Conservation (phyloP, 2,113 vertebrate genomes). For the Onychostoma macrolepis region DNA sequence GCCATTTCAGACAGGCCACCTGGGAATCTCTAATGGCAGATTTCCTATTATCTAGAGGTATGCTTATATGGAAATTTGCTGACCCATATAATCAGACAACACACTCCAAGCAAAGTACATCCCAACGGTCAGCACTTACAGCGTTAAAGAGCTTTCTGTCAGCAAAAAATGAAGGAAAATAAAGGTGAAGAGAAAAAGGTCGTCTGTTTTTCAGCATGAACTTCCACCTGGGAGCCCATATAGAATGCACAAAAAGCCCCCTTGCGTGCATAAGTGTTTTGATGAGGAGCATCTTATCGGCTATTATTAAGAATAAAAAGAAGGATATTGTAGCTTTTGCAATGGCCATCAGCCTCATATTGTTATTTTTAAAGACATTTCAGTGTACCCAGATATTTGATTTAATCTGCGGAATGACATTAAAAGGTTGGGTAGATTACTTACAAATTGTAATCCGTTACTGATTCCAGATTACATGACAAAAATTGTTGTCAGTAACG, state of each 20-base stretch:
- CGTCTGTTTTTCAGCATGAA: conserved; percentile 13
- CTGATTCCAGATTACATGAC: too few relatives aligned
- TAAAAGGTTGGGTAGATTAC: too few relatives aligned
- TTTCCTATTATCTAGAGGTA: conserved; percentile 12
- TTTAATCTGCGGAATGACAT: conserved; percentile 29
- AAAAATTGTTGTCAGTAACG: too few relatives aligned
- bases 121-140: conserved; percentile 49
- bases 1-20: conserved; percentile 35
- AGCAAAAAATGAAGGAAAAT: conserved; percentile 39
- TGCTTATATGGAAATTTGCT: conserved; percentile 49
- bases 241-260: not conserved
- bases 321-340: not conserved
- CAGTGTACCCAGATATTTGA: not conserved
- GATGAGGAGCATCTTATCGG: not conserved
- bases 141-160: conserved; percentile 42
- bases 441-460: too few relatives aligned
- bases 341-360: not conserved
- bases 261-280: not conserved
- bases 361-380: not conserved
- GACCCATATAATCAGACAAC: conserved; percentile 50
- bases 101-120: conserved; percentile 42
- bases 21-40: conserved; percentile 29
- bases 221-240: conserved; percentile 5
- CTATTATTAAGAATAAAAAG: not conserved
- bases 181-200: conserved; percentile 8